Evolutionary conservation across 2,888 invertebrate genomes (phyloP).

Genomic region (Rutpela maculata): DNA sequence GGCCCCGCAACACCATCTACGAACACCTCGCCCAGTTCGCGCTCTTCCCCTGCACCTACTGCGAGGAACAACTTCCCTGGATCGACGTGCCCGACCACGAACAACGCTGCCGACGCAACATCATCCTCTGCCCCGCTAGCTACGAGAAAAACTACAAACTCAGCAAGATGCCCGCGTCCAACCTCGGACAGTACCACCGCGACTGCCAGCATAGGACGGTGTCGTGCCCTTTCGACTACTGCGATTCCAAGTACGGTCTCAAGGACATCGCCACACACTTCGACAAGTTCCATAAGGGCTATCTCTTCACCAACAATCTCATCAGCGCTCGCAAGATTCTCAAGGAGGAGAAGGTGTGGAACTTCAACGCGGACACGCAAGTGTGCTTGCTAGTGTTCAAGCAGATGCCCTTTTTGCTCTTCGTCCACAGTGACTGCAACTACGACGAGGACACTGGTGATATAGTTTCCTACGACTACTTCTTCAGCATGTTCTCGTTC

Average conservation of each 20-base stretch:
- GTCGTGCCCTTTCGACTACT: conserved; percentile 51
- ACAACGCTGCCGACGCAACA: conserved; percentile 39
- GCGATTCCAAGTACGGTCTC: conserved; percentile 41
- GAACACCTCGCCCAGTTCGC: conserved; percentile 52
- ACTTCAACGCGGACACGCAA: conserved; percentile 49
- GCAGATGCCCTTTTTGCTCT: conserved; percentile 46
- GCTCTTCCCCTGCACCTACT: conserved; percentile 57
- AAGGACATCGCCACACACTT: conserved; percentile 42
- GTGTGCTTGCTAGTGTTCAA: conserved; percentile 48
- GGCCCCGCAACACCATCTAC: conserved; percentile 52
- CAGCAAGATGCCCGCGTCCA: conserved; percentile 24
- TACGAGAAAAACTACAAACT: conserved; percentile 21
- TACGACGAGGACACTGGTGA: conserved; percentile 47
- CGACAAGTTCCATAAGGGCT: conserved; percentile 48
- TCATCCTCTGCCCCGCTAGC: conserved; percentile 45
- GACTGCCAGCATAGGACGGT: conserved; percentile 44
- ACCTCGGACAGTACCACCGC: conserved; percentile 46
- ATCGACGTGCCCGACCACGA: conserved; percentile 46
- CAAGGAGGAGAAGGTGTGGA: conserved; percentile 53
- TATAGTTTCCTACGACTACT: conserved; percentile 49
- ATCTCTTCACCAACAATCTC: conserved; percentile 44
- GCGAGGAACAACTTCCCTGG: conserved; percentile 46
- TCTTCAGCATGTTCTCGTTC: conserved; percentile 50
- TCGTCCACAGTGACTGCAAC: conserved; percentile 49
- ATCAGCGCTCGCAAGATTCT: conserved; percentile 49